Conservation (phyloP, 2,888 invertebrate genomes). For the Aporophyla nigra region DNA sequence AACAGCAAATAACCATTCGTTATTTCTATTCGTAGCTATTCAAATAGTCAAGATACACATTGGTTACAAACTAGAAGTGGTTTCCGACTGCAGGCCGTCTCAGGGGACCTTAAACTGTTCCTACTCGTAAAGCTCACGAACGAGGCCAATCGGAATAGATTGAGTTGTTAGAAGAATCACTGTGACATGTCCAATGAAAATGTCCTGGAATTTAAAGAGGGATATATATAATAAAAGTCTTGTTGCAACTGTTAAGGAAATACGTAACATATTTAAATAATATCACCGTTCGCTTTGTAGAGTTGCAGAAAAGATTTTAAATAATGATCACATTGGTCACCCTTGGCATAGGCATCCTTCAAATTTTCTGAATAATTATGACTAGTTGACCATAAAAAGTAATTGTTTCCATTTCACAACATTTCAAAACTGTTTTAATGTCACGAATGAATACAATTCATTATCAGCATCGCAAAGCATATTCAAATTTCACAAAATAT, state of each 20-base stretch:
- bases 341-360: background rate
- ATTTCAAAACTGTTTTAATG: constrained; percentile 12
- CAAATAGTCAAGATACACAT: constrained; percentile 22
- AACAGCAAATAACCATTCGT: too few relatives aligned
- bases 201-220: background rate
- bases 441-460: constrained; percentile 14
- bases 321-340: background rate
- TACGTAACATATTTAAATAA: too few relatives aligned
- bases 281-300: background rate
- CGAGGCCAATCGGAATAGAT: constrained; percentile 39
- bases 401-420: background rate
- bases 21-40: background rate
- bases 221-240: background rate
- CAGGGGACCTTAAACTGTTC: constrained; percentile 38
- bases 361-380: background rate
- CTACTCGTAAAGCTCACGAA: constrained; percentile 36
- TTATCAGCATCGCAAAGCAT: background rate
- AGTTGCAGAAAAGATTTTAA: background rate
- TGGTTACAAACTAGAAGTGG: constrained; percentile 38
- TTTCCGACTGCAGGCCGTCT: constrained; percentile 31
- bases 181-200: constrained; percentile 6
- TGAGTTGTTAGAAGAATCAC: constrained; percentile 32
- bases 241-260: background rate
- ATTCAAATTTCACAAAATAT: constrained; percentile 36
- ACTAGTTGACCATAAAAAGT: background rate